These are phyloP conservation scores for Scytalopus superciliaris DNA, from an alignment of 2,113 vertebrate species.

Conservation along the genomic window DNA sequence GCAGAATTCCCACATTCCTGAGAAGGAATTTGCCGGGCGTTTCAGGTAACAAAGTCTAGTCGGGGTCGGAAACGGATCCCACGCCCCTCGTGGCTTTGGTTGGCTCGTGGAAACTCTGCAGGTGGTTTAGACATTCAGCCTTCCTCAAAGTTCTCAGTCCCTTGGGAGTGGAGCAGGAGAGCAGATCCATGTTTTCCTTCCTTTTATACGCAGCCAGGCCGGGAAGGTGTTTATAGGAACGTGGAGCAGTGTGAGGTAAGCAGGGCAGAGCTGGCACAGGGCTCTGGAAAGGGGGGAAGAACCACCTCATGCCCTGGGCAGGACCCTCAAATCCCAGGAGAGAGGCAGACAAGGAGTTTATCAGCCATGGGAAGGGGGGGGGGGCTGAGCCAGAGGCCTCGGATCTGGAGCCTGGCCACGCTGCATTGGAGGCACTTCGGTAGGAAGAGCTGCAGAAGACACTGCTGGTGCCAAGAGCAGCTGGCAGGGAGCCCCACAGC, in stretches of 20 bases:
- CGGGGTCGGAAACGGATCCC: background rate
- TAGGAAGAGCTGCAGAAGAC: background rate
- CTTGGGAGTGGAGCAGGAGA: accelerated
- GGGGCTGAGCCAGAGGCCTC: background rate
- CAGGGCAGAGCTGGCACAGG: background rate
- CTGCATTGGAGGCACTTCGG: background rate
- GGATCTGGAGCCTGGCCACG: background rate
- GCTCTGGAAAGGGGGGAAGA: background rate
- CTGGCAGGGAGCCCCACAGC: background rate
- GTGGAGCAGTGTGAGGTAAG: accelerated
- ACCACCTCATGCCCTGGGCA: background rate
- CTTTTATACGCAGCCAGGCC: background rate
- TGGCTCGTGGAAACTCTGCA: background rate
- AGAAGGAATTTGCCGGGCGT: background rate
- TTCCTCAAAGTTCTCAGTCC: background rate
- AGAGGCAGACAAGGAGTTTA: accelerated
- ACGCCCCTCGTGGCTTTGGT: background rate
- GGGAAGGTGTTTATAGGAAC: background rate
- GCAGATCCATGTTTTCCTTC: background rate
- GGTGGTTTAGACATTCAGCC: background rate
- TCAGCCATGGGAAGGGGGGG: accelerated
- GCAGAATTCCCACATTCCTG: background rate
- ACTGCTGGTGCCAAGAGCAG: background rate
- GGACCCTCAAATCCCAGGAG: background rate
- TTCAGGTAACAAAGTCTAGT: background rate